phyloP scores from a whole-genome alignment of 2,888 invertebrate genomes.

The Craniophora ligustri region DNA sequence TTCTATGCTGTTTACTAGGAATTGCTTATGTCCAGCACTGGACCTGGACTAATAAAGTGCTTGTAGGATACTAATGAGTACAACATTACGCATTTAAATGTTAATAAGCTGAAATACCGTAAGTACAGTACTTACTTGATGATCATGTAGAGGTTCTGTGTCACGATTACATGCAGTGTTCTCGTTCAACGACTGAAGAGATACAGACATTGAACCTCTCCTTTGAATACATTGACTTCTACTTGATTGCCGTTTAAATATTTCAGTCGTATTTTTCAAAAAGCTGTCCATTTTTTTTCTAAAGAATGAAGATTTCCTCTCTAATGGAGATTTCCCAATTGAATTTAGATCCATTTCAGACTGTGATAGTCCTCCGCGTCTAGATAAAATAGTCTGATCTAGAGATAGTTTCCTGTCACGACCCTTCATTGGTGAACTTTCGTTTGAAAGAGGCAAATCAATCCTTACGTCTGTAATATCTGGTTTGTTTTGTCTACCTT shows the following conservation, averaged over 20 bases:
- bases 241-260: constrained; percentile 75
- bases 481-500: constrained; percentile 28
- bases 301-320: constrained; percentile 84
- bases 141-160: constrained; percentile 44
- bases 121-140: constrained; percentile 53
- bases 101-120: too few species aligned
- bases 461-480: constrained; percentile 30
- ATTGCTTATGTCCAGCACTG: too few species aligned
- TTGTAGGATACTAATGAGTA: too few species aligned
- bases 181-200: constrained; percentile 78
- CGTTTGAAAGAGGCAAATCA: constrained; percentile 33
- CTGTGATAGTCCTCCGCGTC: constrained; percentile 76
- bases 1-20: too few species aligned
- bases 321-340: constrained; percentile 79
- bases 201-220: constrained; percentile 76
- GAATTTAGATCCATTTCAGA: constrained; percentile 81
- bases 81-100: too few species aligned
- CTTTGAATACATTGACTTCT: constrained; percentile 65
- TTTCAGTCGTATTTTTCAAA: constrained; percentile 80
- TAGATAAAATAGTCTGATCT: constrained; percentile 75
- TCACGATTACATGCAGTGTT: constrained; percentile 51
- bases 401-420: constrained; percentile 79
- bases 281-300: constrained; percentile 84
- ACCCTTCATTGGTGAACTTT: constrained; percentile 46
- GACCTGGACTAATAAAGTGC: too few species aligned